Evolutionary conservation across 2,888 invertebrate genomes (phyloP).

Genomic region (Deroplatys truncata): DNA sequence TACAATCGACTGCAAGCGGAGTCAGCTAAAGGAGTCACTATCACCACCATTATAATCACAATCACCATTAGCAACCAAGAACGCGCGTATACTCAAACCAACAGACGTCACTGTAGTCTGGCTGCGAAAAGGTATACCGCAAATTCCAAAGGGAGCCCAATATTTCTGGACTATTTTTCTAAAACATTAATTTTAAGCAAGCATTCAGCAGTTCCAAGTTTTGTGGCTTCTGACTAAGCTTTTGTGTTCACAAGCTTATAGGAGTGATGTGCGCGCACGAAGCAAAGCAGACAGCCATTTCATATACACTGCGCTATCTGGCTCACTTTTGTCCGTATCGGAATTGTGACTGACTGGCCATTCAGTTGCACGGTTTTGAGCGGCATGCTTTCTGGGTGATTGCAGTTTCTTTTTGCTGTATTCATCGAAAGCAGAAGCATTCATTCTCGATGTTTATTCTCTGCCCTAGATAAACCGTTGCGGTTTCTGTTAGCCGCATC

Average conservation of each 20-base stretch:
- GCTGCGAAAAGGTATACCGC: too few relatives aligned
- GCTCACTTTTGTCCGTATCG: background rate
- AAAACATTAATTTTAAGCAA: too few relatives aligned
- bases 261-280: too few relatives aligned
- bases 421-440: background rate
- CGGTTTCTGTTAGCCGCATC: background rate
- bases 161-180: too few relatives aligned
- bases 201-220: background rate
- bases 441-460: background rate
- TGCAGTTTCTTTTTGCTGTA: background rate
- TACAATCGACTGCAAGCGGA: too few relatives aligned
- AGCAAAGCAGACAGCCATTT: background rate
- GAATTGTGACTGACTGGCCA: background rate
- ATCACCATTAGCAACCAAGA: too few relatives aligned
- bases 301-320: background rate
- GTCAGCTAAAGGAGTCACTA: too few relatives aligned
- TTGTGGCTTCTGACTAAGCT: background rate
- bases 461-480: background rate
- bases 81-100: too few relatives aligned
- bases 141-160: too few relatives aligned
- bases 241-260: background rate
- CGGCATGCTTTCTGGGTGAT: background rate
- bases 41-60: too few relatives aligned
- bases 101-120: too few relatives aligned
- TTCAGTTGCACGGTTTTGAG: background rate